Evolutionary conservation across 2,797 vertebrate species (phyloP).

Genomic region (Rhinophrynus dorsalis): DNA sequence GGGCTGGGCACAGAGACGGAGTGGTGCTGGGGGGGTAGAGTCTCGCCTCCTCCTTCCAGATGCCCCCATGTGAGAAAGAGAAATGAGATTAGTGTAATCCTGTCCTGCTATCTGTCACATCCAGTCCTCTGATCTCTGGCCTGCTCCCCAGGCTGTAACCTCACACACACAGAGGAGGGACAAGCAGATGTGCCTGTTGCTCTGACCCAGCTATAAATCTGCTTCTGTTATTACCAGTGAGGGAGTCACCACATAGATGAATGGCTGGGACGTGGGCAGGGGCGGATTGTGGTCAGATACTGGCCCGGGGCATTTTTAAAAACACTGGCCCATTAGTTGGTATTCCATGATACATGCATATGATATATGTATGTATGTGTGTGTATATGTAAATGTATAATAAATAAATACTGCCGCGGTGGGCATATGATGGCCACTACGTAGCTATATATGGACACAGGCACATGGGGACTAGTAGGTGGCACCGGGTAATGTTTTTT

Average conservation of each 20-base stretch:
- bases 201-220: not conserved
- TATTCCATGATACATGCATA: no score
- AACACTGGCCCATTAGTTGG: no score
- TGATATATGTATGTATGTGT: no score
- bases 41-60: not conserved
- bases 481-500: no score
- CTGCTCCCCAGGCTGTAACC: not conserved
- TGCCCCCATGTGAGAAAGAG: constrained; percentile 16
- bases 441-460: no score
- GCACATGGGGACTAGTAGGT: no score
- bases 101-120: not conserved
- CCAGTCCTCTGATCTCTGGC: not conserved
- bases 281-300: no score
- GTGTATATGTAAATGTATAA: no score
- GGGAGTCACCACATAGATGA: not conserved
- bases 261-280: no score
- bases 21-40: not conserved
- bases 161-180: not conserved
- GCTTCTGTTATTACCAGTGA: not conserved
- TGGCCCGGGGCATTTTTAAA: no score
- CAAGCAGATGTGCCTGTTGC: constrained; percentile 18
- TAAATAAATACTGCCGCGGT: no score
- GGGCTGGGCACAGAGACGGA: not conserved
- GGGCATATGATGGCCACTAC: no score
- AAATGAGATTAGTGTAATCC: constrained; percentile 32